Evolutionary conservation across 2,113 vertebrate species (phyloP).

Genomic region (Prochilodus magdalenae): DNA sequence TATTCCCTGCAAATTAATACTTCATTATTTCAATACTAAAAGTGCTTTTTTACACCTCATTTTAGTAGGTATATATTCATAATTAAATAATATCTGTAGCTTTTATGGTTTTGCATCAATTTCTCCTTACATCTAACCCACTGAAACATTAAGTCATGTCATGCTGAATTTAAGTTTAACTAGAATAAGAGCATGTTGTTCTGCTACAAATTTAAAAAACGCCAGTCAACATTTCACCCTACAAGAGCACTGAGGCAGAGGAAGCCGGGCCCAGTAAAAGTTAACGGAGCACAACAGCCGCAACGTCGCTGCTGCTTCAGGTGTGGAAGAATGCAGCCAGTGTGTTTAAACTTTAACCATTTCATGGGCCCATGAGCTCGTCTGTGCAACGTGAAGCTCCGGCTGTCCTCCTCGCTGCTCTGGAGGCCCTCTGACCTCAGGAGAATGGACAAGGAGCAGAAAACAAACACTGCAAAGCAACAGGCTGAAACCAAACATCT

Average conservation of each 20-base stretch:
- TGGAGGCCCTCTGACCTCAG: conserved; percentile 75
- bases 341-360: conserved; percentile 74
- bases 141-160: neutral
- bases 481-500: conserved; percentile 77
- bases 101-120: neutral
- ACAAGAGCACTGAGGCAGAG: neutral
- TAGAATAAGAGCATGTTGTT: neutral
- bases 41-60: too few species aligned
- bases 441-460: conserved; percentile 69
- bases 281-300: conserved; percentile 34
- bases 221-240: neutral
- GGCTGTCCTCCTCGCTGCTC: conserved; percentile 53
- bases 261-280: conserved; percentile 24
- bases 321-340: conserved; percentile 69
- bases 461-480: conserved; percentile 72
- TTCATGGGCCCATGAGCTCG: conserved; percentile 54
- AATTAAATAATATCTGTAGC: too few species aligned
- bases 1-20: neutral
- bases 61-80: too few species aligned
- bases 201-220: conserved; percentile 1
- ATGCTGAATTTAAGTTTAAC: neutral
- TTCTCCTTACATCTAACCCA: neutral
- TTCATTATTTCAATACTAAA: too few species aligned
- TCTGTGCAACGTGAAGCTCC: conserved; percentile 64
- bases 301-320: conserved; percentile 28